A percentile compares a stretch with the other conserved stretches of the same genome.
Conservation (phyloP, 1,140 invertebrate species). For the Pararge aegeria region DNA sequence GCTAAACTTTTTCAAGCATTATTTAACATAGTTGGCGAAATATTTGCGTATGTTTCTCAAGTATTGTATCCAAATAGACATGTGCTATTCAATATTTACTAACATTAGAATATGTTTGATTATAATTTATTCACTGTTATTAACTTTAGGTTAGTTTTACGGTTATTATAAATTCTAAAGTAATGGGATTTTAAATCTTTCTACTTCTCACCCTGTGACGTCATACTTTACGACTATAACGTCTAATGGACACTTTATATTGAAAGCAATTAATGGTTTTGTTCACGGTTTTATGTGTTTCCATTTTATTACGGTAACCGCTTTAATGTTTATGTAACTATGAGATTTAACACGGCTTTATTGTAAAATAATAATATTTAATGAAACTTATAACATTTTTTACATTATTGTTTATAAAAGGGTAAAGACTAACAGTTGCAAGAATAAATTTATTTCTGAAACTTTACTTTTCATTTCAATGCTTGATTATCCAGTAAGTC, state of each 20-base stretch:
- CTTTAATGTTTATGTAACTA: neutral
- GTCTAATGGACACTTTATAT: conserved; percentile 32
- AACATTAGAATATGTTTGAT: conserved; percentile 2
- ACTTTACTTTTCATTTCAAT: too few relatives aligned
- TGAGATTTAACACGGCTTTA: neutral
- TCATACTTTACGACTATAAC: conserved; percentile 26
- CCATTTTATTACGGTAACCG: conserved; percentile 21
- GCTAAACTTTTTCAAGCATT: conserved; percentile 49
- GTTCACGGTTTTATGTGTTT: conserved; percentile 21
- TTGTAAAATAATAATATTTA: neutral
- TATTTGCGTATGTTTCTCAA: conserved; percentile 57
- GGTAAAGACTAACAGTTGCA: neutral
- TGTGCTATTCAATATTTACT: conserved; percentile 52
- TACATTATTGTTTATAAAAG: too few relatives aligned
- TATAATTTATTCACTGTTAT: neutral
- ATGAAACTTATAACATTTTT: too few relatives aligned
- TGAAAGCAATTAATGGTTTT: conserved; percentile 22
- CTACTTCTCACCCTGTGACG: conserved; percentile 11
- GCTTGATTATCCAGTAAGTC: too few relatives aligned
- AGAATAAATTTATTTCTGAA: neutral
- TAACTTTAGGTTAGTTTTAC: too few relatives aligned
- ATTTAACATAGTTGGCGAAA: conserved; percentile 45
- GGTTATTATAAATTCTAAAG: neutral
- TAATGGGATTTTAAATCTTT: neutral
- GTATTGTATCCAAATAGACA: conserved; percentile 59